Evolutionary conservation across 2,888 invertebrate genomes (phyloP).

Genomic region (Parnassius apollo): DNA sequence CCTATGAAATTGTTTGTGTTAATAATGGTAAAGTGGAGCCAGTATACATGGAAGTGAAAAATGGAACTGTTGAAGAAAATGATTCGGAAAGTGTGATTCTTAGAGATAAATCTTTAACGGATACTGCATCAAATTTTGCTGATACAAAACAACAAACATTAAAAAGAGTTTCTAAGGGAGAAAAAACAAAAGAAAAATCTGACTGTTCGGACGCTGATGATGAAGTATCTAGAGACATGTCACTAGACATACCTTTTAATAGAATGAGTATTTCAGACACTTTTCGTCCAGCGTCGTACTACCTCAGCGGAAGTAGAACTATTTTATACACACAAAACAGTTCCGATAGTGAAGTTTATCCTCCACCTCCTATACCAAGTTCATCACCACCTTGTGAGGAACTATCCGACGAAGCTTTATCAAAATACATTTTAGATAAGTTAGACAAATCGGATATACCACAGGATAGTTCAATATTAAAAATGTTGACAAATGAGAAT

Average conservation of each 20-base stretch:
- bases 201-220: constrained; percentile 92
- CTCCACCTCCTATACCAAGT: constrained; percentile 89
- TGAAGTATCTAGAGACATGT: constrained; percentile 88
- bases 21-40: constrained; percentile 86
- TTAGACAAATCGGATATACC: constrained; percentile 72
- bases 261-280: constrained; percentile 93
- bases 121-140: constrained; percentile 71
- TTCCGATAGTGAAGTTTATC: constrained; percentile 89
- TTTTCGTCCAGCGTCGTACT: constrained; percentile 93
- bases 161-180: constrained; percentile 61
- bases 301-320: constrained; percentile 86
- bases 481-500: constrained; percentile 72
- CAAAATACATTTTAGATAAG: constrained; percentile 77
- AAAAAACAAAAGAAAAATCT: constrained; percentile 74
- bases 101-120: constrained; percentile 36
- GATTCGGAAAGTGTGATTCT: constrained; percentile 40
- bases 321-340: constrained; percentile 87
- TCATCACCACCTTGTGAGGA: constrained; percentile 88
- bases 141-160: constrained; percentile 71
- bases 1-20: constrained; percentile 87
- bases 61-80: constrained; percentile 50
- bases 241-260: constrained; percentile 83
- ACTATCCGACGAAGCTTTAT: constrained; percentile 82
- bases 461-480: constrained; percentile 72
- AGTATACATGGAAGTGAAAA: constrained; percentile 90